Percentiles rank a stretch among this genome's conserved stretches.
Evolutionary conservation across 2,113 vertebrate genomes (phyloP).

Genomic region (Saguinus imperator): DNA sequence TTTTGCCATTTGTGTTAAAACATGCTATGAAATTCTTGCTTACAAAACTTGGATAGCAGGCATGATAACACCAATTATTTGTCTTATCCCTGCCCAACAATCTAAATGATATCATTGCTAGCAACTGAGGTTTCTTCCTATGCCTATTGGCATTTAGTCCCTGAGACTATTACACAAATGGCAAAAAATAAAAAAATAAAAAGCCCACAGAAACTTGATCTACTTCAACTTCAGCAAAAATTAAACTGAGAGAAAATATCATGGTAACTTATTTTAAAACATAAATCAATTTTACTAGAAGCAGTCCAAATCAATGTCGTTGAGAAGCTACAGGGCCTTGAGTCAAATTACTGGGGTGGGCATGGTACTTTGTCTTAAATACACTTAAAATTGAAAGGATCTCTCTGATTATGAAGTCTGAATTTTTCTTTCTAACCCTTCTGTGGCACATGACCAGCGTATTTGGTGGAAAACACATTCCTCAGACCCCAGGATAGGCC

Average conservation of each 20-base stretch:
- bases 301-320: not conserved
- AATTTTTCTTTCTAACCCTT: not conserved
- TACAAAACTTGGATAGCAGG: not conserved
- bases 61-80: not conserved
- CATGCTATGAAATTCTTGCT: not conserved
- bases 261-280: constrained; percentile 32
- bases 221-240: not conserved
- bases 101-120: not conserved
- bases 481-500: not conserved
- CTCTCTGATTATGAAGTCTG: not conserved
- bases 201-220: not conserved
- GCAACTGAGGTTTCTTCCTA: not conserved
- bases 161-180: not conserved
- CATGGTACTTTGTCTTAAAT: not conserved
- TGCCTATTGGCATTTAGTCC: not conserved
- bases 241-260: constrained; percentile 19
- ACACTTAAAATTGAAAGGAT: not conserved
- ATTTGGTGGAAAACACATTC: not conserved
- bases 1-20: not conserved
- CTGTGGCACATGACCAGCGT: not conserved
- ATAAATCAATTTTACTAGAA: constrained; percentile 5
- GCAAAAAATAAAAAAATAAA: not conserved
- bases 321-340: not conserved
- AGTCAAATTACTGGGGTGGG: not conserved
- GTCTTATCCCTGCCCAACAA: not conserved